Conservation (phyloP, 2,797 vertebrate genomes). For the Trematomus bernacchii region DNA sequence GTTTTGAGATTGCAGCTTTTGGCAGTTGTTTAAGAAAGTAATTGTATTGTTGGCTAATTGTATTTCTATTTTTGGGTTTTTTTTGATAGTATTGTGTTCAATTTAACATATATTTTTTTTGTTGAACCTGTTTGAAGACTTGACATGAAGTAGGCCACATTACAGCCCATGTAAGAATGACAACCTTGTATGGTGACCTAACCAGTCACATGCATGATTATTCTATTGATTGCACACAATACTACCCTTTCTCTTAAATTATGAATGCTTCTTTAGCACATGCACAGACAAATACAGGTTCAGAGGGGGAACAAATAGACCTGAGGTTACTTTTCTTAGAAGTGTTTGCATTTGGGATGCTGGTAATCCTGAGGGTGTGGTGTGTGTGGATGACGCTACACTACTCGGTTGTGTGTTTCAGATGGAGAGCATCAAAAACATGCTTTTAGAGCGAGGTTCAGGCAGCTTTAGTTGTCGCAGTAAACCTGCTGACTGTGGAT, state of each 20-base stretch:
- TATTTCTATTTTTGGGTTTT: too few species aligned
- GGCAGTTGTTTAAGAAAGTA: neutral
- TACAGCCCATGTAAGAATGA: neutral
- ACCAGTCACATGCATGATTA: neutral
- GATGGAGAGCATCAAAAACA: slow-evolving; percentile 66
- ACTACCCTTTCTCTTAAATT: neutral
- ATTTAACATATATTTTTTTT: neutral
- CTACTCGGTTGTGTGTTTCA: slow-evolving; percentile 59
- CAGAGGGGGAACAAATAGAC: neutral
- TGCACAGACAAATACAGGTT: neutral
- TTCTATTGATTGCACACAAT: neutral
- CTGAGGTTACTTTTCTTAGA: slow-evolving; percentile 10
- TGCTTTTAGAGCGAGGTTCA: slow-evolving; percentile 65
- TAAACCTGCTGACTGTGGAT: slow-evolving; percentile 78
- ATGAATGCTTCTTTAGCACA: slow-evolving; percentile 8
- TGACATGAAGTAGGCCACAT: neutral
- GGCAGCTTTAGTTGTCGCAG: slow-evolving; percentile 68
- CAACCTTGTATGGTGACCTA: neutral
- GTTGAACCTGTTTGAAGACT: neutral
- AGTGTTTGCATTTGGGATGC: slow-evolving; percentile 13
- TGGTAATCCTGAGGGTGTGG: slow-evolving; percentile 46
- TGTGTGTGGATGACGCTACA: slow-evolving; percentile 43
- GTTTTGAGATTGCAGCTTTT: neutral
- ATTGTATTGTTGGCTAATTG: neutral
- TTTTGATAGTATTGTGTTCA: neutral